Evolutionary conservation across 2,113 vertebrate genomes (phyloP), one percentile per base, ranked within the genome.

Genomic region (Corythornis vintsioides): DNA sequence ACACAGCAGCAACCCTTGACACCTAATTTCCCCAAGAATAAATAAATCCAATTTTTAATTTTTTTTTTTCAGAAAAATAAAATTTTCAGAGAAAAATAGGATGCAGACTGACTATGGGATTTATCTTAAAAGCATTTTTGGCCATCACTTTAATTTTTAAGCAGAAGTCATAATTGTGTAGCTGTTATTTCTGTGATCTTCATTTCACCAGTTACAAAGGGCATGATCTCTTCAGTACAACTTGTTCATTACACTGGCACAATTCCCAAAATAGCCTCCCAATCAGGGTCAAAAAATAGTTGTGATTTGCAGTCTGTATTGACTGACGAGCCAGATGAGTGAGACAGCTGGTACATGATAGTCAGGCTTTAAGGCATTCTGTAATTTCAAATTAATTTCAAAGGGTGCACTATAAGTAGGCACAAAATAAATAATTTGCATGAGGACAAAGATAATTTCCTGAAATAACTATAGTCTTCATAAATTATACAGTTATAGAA

Each of bases 361-460:
- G 86, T 78, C 77, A 93, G 48, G 77, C 60, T 95, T 92, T 92
- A 92, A 92, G 73, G 74, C 77, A 81, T 92, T 91, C 86, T 67
- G 66, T 87, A 90, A 95, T 92, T 96, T 94, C 80, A 85, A 59
- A 95, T 96, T 95, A 28, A 89, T 96, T 95, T 94, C 77, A 90
- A 94, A 91, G 67, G 74, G 67, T 94, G 60, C 31, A 63, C 63
- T 95, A 6, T 63, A 92, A 95, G 60, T 57, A 91, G 87, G 50
- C 56, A 78, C 45, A 75, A 90, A 88, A 84, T 90, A 97, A 94
- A 91, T 91, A 96, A 95, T 91, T 94, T 95, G 74, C 74, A 80
- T 65, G 67, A 93, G 38, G 64, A 94, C 79, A 96, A 95, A 92
- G 79, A 90, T 75, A 91, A 93, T 90, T 25, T 88, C 66, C 1